A percentile compares a stretch with the other conserved stretches of the same genome.
Conservation (phyloP, 2,113 vertebrate genomes). For the Trachemys scripta region DNA sequence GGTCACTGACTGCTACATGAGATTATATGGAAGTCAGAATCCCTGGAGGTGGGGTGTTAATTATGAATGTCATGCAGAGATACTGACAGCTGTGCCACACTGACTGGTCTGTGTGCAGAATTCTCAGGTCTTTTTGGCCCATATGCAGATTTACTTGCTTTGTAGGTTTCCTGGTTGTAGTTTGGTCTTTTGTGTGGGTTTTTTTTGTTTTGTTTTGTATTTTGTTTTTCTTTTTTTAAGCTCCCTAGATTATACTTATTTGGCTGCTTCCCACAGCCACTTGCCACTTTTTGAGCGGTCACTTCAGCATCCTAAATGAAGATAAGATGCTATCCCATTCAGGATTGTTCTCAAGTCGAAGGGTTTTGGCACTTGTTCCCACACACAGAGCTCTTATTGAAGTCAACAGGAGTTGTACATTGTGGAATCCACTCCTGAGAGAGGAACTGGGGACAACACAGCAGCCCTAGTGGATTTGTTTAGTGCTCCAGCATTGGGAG, state of each 20-base stretch:
- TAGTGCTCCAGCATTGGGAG: background rate
- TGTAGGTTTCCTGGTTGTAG: background rate
- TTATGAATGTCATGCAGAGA: background rate
- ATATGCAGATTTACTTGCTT: background rate
- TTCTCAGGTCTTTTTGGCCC: background rate
- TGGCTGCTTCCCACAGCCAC: background rate
- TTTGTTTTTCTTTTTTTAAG: background rate
- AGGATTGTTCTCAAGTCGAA: background rate
- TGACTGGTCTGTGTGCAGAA: background rate
- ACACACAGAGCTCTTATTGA: background rate
- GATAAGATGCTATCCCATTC: background rate
- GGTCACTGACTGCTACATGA: constrained; percentile 22
- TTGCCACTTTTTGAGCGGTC: background rate
- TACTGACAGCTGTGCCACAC: background rate
- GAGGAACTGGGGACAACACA: background rate
- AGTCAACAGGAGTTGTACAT: background rate
- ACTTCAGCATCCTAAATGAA: background rate
- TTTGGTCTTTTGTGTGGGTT: background rate
- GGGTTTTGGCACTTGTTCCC: background rate
- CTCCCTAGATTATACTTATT: background rate
- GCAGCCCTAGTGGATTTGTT: background rate
- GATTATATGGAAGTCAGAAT: background rate
- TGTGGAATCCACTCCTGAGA: background rate
- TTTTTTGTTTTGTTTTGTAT: background rate
- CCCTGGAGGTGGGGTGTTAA: background rate